Evolutionary conservation across 92 coral and sea anemone species (phyloP), one percentile per base, ranked within the genome.

Genomic region (Hydrozoanthus gracilis): DNA sequence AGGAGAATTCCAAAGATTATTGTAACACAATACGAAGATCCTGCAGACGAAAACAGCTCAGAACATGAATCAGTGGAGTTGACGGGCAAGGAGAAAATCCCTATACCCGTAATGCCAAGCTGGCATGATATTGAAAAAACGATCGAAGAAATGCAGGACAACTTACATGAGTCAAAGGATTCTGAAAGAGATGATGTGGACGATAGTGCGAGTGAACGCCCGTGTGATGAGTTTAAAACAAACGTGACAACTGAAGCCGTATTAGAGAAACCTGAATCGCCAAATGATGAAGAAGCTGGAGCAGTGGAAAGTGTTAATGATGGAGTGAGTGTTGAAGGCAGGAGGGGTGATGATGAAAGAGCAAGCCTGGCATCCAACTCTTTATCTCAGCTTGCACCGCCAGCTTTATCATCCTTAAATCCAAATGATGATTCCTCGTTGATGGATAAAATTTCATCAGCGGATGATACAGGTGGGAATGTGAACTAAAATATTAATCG

Each of bases 1-100:
- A 71, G 83, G 51, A 90, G 73, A 47, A 89, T 94, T 45, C 98
- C 98, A 1, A 78, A 76, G 58, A 94, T 94, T 76, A 88, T 94
- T 13, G 82, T 92, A 15, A 88, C 98, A 8, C 83, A 94, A 56
- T 87, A 90, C 85, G 90, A 90, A 54, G 92, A 87, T 46, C 78
- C 83, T 12, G 45, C 82, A 15, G 74, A 65, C 15, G 61, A 48
- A 8, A 80, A 47, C 60, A 65, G 60, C 62, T 48, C 85, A 4
- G 85, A 80, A 2, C 16, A 64, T 3, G 85, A 80, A 17, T 64
- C 85, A 11, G 72, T 60, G 45, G 85, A 62, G 48, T 80, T 62
- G 56, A 66, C 75, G 11, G 85, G 85, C 10, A 80, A 80, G 51
- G 85, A 80, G 46, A 80, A 65, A 80, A 80, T 80, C 14, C 85